Percentiles rank a stretch among this genome's conserved stretches.
These are phyloP conservation scores for Magallana nippona DNA, from an alignment of 2,888 invertebrate species.

Conservation along the genomic window DNA sequence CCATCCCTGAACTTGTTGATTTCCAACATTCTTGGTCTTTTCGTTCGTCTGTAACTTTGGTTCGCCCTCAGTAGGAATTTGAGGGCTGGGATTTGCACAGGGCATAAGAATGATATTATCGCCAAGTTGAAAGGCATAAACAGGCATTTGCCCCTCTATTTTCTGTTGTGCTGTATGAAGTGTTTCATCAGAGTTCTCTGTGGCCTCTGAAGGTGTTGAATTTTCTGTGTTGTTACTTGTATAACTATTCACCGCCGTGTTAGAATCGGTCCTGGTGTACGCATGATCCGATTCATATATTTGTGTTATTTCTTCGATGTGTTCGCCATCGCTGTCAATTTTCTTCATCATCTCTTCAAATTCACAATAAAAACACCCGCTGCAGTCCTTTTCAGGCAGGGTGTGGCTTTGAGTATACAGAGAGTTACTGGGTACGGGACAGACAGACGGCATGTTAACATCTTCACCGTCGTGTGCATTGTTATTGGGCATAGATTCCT, in stretches of 20 bases:
- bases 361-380: slow-evolving; percentile 38
- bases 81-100: neutral
- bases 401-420: neutral
- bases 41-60: neutral
- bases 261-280: slow-evolving; percentile 3
- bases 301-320: neutral
- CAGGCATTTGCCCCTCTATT: neutral
- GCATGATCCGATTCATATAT: slow-evolving; percentile 18
- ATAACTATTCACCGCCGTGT: neutral
- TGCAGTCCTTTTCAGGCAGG: neutral
- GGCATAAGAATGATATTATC: slow-evolving; percentile 2
- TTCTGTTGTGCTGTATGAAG: neutral
- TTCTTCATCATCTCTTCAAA: slow-evolving; percentile 20
- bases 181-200: neutral
- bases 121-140: slow-evolving; percentile 16
- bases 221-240: neutral
- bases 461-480: neutral
- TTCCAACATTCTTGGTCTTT: neutral
- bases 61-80: neutral
- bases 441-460: neutral
- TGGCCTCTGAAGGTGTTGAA: neutral
- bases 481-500: neutral
- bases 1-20: neutral
- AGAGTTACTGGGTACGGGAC: slow-evolving; percentile 13
- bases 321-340: neutral